phyloP scores from a whole-genome alignment of 2,888 invertebrate genomes.

The Zeuzera pyrina region DNA sequence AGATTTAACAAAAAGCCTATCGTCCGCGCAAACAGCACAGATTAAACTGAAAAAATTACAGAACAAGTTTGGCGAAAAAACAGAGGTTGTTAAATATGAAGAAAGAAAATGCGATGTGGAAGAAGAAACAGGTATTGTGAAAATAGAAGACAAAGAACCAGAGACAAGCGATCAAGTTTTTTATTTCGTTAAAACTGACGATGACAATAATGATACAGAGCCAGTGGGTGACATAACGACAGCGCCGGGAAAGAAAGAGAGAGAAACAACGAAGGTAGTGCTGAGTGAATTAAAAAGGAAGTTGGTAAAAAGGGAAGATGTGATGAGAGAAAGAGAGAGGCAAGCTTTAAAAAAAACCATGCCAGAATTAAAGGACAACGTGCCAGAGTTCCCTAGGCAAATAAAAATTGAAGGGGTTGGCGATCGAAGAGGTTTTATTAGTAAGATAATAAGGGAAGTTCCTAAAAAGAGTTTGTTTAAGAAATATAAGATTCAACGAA shows the following conservation, averaged over 20 bases:
- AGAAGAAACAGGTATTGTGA: conserved; percentile 26
- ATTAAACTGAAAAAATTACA: conserved; percentile 50
- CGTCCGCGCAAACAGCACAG: conserved; percentile 46
- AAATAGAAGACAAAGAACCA: conserved; percentile 47
- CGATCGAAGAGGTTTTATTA: conserved; percentile 41
- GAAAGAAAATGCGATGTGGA: conserved; percentile 21
- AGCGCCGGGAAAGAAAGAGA: conserved; percentile 52
- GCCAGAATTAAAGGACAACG: conserved; percentile 43
- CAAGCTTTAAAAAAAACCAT: conserved; percentile 61
- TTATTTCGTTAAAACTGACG: conserved; percentile 57
- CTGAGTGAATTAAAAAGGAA: conserved; percentile 54
- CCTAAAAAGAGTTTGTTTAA: conserved; percentile 22
- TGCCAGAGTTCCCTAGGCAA: conserved; percentile 63
- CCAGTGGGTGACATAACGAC: conserved; percentile 41
- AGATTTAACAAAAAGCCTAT: conserved; percentile 41
- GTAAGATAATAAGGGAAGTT: conserved; percentile 28
- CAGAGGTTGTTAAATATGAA: conserved; percentile 9
- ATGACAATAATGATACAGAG: conserved; percentile 32
- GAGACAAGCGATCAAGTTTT: conserved; percentile 61
- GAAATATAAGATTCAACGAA: conserved; percentile 22
- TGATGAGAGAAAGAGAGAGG: conserved; percentile 63
- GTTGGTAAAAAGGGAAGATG: conserved; percentile 57
- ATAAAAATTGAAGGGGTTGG: conserved; percentile 39
- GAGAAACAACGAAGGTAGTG: conserved; percentile 48
- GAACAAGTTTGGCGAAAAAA: conserved; percentile 25